Evolutionary conservation across 2,113 vertebrate genomes (phyloP), one percentile per base, ranked within the genome.

Genomic region (Prolemur simus): DNA sequence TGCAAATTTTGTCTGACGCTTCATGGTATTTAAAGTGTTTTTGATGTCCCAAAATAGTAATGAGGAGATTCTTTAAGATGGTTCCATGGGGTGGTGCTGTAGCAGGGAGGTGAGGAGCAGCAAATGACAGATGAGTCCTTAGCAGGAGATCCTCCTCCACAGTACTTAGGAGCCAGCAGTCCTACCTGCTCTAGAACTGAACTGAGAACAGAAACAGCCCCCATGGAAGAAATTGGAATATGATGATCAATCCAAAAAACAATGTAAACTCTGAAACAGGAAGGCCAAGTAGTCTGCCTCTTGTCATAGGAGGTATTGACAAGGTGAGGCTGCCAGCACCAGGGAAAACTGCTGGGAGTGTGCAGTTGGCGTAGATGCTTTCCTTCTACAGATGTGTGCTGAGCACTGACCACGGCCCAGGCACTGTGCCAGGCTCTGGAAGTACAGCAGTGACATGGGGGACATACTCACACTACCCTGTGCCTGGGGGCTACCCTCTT

Each of bases 1-100:
- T 89, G 78, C 56, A 88, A 39, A 74, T 91, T 93, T 81, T 89
- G 92, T 97, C 94, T 98, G 87, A 76, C 90, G 84, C 84, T 91
- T 96, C 47, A 14, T 76, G 25, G 34, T 56, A n/a, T 95, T 86
- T 88, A 49, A 96, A 97, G 82, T 73, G 82, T 84, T 68, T 91
- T 58, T 80, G 52, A 74, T 81, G 68, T 92, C 85, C 92, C 64
- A 34, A 49, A 92, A 91, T 92, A 96, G 96, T 66, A 15, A 3
- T 11, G 23, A 60, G 77, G 71, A 69, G 17, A 92, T 29, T 88
- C 76, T 80, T 25, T 32, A 9, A 66, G 93, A 64, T 20, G 45
- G 17, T 29, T 87, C 81, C 25, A 5, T 17, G 63, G 32, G 77
- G 21, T 25, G 42, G 42, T 1, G 3, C 66, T 49, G 23, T 37